phyloP scores from a whole-genome alignment of 2,113 vertebrate genomes.

The Lamprologus ornatipinnis region DNA sequence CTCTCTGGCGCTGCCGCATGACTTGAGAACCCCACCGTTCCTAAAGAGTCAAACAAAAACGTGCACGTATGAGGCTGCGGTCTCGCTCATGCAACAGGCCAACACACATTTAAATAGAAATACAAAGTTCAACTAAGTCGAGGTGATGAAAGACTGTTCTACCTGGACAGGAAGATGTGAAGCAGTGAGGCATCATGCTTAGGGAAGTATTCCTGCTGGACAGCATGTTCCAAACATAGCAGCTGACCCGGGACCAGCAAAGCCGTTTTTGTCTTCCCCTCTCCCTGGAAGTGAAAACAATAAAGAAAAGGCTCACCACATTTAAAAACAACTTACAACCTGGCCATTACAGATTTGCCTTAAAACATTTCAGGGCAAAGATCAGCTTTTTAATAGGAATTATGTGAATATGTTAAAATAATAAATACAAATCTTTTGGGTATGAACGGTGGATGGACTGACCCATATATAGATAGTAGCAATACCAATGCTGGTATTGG shows the following conservation, averaged over 20 bases:
- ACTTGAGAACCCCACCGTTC: slow-evolving; percentile 45
- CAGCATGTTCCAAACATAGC: slow-evolving; percentile 82
- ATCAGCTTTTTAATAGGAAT: not conserved
- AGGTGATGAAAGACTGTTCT: slow-evolving; percentile 18
- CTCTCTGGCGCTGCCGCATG: slow-evolving; percentile 35
- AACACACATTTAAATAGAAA: not conserved
- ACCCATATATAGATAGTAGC: not conserved
- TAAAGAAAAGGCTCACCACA: not conserved
- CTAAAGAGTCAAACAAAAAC: slow-evolving; percentile 30
- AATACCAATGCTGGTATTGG: not conserved
- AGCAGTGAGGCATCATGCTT: slow-evolving; percentile 77
- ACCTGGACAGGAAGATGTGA: slow-evolving; percentile 84
- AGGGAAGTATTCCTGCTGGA: slow-evolving; percentile 89
- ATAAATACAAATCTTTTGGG: not conserved
- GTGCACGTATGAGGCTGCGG: fast-evolving
- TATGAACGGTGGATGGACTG: not conserved
- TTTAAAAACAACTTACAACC: not conserved
- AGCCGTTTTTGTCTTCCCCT: slow-evolving; percentile 80
- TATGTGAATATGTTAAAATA: not conserved
- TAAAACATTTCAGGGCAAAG: fast-evolving
- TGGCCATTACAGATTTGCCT: not conserved
- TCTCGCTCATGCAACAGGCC: fast-evolving
- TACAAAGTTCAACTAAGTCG: fast-evolving
- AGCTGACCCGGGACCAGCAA: slow-evolving; percentile 81
- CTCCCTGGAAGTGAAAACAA: slow-evolving; percentile 72